These are phyloP conservation scores for Cataglyphis albicans DNA, from an alignment of 2,888 invertebrate genomes.

Conservation along the genomic window DNA sequence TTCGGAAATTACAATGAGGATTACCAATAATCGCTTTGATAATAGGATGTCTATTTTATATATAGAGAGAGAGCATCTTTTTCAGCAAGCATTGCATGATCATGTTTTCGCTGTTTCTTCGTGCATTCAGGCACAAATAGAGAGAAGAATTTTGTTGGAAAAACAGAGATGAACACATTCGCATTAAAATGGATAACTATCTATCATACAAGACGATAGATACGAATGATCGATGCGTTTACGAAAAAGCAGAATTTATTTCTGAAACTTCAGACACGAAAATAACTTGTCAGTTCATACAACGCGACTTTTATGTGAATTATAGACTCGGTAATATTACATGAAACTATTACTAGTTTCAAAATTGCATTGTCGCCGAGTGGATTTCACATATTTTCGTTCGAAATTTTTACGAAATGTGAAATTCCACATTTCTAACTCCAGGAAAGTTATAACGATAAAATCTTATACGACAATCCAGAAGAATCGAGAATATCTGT, in stretches of 20 bases:
- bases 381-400: conserved; percentile 5
- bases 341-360: not conserved
- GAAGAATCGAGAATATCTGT: conserved; percentile 27
- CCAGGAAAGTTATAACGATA: conserved; percentile 23
- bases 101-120: not conserved
- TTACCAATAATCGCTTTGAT: conserved; percentile 57
- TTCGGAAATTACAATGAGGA: conserved; percentile 30
- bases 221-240: conserved; percentile 17
- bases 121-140: conserved; percentile 3
- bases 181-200: conserved; percentile 26
- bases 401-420: conserved; percentile 17
- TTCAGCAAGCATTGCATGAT: conserved; percentile 23
- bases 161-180: not conserved
- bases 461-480: conserved; percentile 28
- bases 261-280: not conserved
- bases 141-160: not conserved
- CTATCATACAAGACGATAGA: conserved; percentile 1
- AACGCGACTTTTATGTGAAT: not conserved
- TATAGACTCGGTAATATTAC: not conserved
- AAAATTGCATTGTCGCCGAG: not conserved
- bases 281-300: not conserved
- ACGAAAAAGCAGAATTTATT: conserved; percentile 8
- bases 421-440: not conserved
- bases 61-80: not conserved
- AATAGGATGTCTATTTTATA: not conserved